Evolutionary conservation across 2,113 vertebrate genomes (phyloP).

Genomic region (Hipposideros armiger): DNA sequence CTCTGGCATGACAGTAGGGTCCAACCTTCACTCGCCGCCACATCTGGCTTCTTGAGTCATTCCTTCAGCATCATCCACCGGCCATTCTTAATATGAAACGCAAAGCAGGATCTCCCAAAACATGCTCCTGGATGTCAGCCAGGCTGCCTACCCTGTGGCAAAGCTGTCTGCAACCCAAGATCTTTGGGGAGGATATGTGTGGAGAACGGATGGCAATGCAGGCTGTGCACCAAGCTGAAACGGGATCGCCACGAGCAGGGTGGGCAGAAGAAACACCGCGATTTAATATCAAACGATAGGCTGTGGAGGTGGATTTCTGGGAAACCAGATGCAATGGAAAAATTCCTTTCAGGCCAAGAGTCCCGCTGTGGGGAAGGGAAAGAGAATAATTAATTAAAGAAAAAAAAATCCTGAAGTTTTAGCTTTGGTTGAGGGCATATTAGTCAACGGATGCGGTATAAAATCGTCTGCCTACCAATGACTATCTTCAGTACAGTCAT

Average conservation of each 20-base stretch:
- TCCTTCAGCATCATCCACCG: slow-evolving; percentile 37
- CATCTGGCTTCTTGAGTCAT: neutral
- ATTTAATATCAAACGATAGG: slow-evolving; percentile 69
- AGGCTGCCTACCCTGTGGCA: slow-evolving; percentile 50
- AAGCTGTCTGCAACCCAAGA: slow-evolving; percentile 58
- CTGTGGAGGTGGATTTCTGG: slow-evolving; percentile 30
- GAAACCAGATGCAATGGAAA: slow-evolving; percentile 64
- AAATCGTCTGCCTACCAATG: neutral
- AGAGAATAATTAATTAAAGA: slow-evolving; percentile 43
- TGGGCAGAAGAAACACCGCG: slow-evolving; percentile 64
- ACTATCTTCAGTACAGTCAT: neutral
- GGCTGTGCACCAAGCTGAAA: slow-evolving; percentile 59
- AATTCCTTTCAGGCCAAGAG: slow-evolving; percentile 46
- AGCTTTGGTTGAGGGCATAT: slow-evolving; percentile 17
- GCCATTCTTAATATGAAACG: neutral
- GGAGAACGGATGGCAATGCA: slow-evolving; percentile 56
- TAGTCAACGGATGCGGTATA: neutral
- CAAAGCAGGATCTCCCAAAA: slow-evolving; percentile 60
- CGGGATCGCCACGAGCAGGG: slow-evolving; percentile 54
- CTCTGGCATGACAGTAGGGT: neutral
- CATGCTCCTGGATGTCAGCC: slow-evolving; percentile 69
- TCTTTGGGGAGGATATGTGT: slow-evolving; percentile 52
- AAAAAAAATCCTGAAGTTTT: slow-evolving; percentile 42
- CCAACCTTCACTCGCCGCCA: neutral
- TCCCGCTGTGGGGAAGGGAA: neutral